phyloP scores from a whole-genome alignment of 2,797 vertebrate species.

The Myotis myotis region DNA sequence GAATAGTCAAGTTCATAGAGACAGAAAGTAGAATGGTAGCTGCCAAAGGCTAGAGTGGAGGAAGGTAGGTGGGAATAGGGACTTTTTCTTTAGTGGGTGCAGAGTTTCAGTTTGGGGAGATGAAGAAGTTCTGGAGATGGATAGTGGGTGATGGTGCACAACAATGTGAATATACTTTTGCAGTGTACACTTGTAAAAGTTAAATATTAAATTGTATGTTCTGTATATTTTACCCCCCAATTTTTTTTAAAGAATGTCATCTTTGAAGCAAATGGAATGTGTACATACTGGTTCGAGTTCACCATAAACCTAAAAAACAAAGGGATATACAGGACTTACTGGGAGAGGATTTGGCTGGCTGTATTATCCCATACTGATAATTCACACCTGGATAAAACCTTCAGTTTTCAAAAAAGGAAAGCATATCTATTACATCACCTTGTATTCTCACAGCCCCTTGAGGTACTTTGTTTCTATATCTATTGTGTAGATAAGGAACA shows the following conservation, averaged over 20 bases:
- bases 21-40: background rate
- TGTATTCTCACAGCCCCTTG: background rate
- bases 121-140: background rate
- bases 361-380: background rate
- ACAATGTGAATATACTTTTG: background rate
- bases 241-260: background rate
- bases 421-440: no score
- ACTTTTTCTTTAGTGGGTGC: background rate
- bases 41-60: no score
- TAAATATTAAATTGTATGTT: background rate
- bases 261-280: background rate
- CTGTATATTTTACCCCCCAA: background rate
- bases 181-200: background rate
- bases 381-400: background rate
- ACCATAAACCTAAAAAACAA: background rate
- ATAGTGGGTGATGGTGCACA: background rate
- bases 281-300: background rate
- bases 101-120: background rate
- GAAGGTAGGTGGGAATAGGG: no score
- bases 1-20: background rate
- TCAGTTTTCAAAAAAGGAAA: background rate
- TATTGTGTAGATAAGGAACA: background rate
- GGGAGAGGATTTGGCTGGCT: background rate
- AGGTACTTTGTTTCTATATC: background rate
- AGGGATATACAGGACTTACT: background rate